Conservation (phyloP, 2,113 vertebrate genomes). For the Microcebus lehilahytsara region DNA sequence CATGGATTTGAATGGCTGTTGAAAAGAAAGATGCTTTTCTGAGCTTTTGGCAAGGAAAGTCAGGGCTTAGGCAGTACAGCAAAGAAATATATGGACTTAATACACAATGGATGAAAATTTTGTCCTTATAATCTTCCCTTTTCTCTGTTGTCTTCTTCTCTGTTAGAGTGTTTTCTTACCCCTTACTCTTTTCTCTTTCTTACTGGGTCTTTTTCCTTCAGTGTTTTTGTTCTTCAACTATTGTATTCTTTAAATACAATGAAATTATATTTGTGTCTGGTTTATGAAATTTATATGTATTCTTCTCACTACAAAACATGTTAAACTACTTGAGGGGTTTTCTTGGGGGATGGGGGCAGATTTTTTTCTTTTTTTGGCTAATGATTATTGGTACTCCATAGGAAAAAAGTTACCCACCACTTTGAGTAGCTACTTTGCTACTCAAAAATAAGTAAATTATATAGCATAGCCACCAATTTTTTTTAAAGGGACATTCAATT, state of each 20-base stretch:
- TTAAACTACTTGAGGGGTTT: neutral
- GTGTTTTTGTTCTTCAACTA: neutral
- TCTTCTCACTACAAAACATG: neutral
- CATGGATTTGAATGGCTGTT: neutral
- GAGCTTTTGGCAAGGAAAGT: neutral
- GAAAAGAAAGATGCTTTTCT: neutral
- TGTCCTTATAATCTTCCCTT: neutral
- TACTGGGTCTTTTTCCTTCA: neutral
- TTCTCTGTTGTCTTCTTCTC: neutral
- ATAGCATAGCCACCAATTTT: neutral
- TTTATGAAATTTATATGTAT: neutral
- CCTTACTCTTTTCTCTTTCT: neutral
- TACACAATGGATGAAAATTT: neutral
- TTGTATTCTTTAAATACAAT: neutral
- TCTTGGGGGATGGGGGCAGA: neutral
- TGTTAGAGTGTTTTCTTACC: neutral
- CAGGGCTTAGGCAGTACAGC: neutral
- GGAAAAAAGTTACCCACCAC: neutral
- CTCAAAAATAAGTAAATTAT: neutral
- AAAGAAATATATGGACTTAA: neutral
- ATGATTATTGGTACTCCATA: neutral
- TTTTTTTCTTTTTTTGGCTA: neutral
- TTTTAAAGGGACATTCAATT: constrained; percentile 11
- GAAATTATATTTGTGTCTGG: neutral
- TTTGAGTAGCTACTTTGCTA: constrained; percentile 1